phyloP scores from a whole-genome alignment of 2,888 invertebrate genomes.

The Hirtodrosophila confusa region DNA sequence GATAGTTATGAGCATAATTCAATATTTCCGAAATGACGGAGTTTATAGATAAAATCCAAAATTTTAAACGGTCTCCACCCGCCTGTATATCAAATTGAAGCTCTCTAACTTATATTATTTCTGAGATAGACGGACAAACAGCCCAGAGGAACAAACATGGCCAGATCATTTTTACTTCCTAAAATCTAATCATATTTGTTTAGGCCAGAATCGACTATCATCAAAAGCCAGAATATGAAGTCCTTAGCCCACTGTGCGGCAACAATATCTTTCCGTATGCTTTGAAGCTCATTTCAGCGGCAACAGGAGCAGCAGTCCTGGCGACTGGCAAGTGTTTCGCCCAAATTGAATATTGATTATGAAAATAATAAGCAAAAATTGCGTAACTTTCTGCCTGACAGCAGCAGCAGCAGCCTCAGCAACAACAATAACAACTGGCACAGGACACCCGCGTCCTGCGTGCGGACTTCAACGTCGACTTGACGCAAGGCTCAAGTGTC shows the following conservation, averaged over 20 bases:
- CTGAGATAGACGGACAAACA: no score
- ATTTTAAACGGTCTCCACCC: no score
- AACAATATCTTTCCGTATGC: conserved; percentile 35
- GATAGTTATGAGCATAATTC: no score
- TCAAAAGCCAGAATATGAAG: no score
- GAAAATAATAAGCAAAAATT: conserved; percentile 81
- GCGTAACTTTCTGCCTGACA: conserved; percentile 77
- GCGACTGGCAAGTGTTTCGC: conserved; percentile 73
- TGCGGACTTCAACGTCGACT: conserved; percentile 4
- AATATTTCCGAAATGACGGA: no score
- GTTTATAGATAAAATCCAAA: no score
- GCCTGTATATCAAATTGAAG: no score
- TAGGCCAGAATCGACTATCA: no score
- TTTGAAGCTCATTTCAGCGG: conserved; percentile 64
- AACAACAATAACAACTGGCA: conserved; percentile 9
- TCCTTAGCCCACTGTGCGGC: conserved; percentile 40
- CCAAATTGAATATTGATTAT: conserved; percentile 81
- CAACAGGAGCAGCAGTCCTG: conserved; percentile 32
- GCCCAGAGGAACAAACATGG: no score
- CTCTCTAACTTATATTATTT: no score
- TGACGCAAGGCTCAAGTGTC: conserved; percentile 73
- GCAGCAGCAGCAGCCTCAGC: conserved; percentile 36
- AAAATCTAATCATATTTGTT: no score
- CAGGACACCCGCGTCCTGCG: conserved; percentile 30
- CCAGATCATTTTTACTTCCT: no score